Evolutionary conservation across 2,797 vertebrate species (phyloP).

Genomic region (Okamejei kenojei): DNA sequence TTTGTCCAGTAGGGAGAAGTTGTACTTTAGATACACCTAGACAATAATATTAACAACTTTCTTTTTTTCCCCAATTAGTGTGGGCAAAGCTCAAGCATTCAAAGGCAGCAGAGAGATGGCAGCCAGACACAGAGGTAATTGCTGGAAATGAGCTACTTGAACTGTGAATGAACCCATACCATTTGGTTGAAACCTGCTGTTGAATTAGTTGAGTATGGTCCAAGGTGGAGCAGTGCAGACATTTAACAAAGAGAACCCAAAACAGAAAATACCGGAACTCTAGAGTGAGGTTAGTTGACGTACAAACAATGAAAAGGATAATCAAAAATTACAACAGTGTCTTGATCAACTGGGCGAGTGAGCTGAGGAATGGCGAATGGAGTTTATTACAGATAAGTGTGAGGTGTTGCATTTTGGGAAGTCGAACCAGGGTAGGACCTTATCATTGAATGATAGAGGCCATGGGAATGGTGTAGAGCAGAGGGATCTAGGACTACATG

Average conservation of each 20-base stretch:
- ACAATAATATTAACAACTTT: constrained; percentile 39
- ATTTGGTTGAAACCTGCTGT: neutral
- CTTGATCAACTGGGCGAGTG: too few species aligned
- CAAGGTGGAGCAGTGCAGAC: neutral
- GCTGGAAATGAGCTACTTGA: neutral
- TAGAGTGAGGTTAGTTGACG: neutral
- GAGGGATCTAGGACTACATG: too few species aligned
- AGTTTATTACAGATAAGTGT: too few species aligned
- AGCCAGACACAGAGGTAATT: constrained; percentile 89
- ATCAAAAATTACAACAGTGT: too few species aligned
- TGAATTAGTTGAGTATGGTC: neutral
- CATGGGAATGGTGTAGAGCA: too few species aligned
- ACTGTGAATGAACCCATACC: neutral
- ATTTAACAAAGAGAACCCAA: neutral
- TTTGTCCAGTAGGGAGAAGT: neutral
- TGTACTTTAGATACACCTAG: neutral
- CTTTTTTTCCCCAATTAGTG: constrained; percentile 58
- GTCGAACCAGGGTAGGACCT: too few species aligned
- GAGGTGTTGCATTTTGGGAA: too few species aligned
- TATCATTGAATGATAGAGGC: too few species aligned
- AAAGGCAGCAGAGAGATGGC: constrained; percentile 92
- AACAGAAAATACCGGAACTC: neutral
- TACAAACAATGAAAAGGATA: neutral
- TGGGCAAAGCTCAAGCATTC: constrained; percentile 95
- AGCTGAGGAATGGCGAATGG: too few species aligned